Conservation (phyloP, 2,888 invertebrate species). For the Plebejus anna region DNA sequence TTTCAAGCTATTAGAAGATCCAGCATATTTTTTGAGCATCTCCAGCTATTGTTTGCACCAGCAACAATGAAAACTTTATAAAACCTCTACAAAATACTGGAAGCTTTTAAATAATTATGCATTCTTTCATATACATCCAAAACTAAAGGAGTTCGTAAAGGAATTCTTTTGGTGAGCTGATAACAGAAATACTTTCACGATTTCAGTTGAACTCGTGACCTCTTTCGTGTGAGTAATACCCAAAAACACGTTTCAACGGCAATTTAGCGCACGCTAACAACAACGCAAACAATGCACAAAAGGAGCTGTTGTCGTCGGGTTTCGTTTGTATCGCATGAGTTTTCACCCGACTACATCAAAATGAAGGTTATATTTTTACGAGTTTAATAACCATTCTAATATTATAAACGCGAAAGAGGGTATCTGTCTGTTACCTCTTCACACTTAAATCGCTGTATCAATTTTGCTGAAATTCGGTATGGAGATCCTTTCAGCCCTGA, state of each 20-base stretch:
- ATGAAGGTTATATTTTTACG: background rate
- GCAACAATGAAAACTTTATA: background rate
- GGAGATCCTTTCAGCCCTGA: too few relatives aligned
- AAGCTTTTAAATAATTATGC: background rate
- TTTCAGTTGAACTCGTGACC: constrained; percentile 22
- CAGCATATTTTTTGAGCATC: too few relatives aligned
- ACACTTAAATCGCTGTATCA: too few relatives aligned
- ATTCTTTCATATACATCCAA: background rate
- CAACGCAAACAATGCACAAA: constrained; percentile 4
- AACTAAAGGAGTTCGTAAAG: background rate
- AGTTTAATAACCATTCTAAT: background rate
- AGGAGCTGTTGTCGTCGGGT: background rate
- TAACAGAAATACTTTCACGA: constrained; percentile 22
- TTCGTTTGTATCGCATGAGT: background rate
- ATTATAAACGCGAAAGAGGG: too few relatives aligned
- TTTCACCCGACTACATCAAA: background rate
- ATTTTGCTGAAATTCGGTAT: too few relatives aligned
- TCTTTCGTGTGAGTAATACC: constrained; percentile 17
- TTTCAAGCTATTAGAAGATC: too few relatives aligned
- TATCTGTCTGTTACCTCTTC: too few relatives aligned
- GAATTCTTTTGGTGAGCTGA: constrained; percentile 7
- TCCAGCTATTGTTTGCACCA: too few relatives aligned
- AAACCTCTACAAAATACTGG: background rate
- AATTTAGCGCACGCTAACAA: constrained; percentile 24
- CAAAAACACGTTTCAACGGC: constrained; percentile 15